These are phyloP conservation scores for Dasysyrphus tricinctus DNA, from an alignment of 2,888 invertebrate genomes.

Conservation along the genomic window DNA sequence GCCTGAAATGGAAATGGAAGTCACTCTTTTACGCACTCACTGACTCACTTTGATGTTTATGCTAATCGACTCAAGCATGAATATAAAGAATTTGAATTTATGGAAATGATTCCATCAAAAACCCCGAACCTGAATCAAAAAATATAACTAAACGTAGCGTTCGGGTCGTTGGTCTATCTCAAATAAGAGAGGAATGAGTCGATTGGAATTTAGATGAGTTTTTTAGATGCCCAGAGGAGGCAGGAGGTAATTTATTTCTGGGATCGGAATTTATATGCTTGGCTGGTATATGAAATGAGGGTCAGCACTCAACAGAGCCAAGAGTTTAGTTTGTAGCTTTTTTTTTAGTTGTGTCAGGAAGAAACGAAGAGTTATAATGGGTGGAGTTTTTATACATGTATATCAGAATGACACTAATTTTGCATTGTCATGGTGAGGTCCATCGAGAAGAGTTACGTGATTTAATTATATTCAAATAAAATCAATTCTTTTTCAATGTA, in stretches of 20 bases:
- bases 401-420: slow-evolving; percentile 18
- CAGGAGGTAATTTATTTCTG: slow-evolving; percentile 50
- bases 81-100: slow-evolving; percentile 57
- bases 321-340: not conserved
- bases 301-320: not conserved
- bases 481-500: not conserved
- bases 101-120: slow-evolving; percentile 60
- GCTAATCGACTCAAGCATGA: slow-evolving; percentile 51
- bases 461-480: slow-evolving; percentile 3
- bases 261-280: slow-evolving; percentile 51
- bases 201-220: slow-evolving; percentile 66
- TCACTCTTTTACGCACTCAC: slow-evolving; percentile 25
- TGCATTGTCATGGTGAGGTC: not conserved
- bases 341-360: not conserved
- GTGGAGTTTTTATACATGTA: slow-evolving; percentile 49
- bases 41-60: slow-evolving; percentile 43
- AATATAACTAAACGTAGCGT: slow-evolving; percentile 8
- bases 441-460: slow-evolving; percentile 2
- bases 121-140: slow-evolving; percentile 17
- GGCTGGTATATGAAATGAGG: slow-evolving; percentile 28
- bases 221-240: slow-evolving; percentile 45
- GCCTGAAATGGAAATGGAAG: not conserved
- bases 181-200: slow-evolving; percentile 21
- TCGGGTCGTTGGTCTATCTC: not conserved
- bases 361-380: slow-evolving; percentile 19